Percentiles rank a stretch among this genome's conserved stretches.
These are phyloP conservation scores for Lepus americanus DNA, from an alignment of 2,113 vertebrate genomes.

Conservation along the genomic window DNA sequence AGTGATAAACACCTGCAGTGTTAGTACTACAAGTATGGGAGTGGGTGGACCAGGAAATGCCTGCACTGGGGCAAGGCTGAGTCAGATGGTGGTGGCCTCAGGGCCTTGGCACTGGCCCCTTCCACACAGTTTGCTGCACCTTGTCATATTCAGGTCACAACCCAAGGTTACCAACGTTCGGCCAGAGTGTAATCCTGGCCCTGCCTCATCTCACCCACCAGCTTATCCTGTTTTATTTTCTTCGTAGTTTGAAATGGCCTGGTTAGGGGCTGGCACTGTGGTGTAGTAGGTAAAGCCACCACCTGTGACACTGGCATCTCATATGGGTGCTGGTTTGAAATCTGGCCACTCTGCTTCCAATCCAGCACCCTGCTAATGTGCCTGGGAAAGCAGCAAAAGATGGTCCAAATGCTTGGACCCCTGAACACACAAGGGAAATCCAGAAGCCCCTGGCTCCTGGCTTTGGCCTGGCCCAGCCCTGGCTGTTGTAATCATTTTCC, in stretches of 20 bases:
- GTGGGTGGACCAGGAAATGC: slow-evolving; percentile 23
- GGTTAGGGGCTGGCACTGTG: neutral
- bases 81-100: neutral
- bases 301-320: no score
- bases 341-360: no score
- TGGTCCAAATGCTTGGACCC: no score
- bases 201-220: neutral
- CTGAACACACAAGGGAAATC: no score
- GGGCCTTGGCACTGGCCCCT: neutral
- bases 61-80: neutral
- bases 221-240: slow-evolving; percentile 33
- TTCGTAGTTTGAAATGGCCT: neutral
- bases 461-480: no score
- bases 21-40: neutral
- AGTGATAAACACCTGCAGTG: neutral
- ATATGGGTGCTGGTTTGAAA: no score
- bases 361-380: no score
- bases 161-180: neutral
- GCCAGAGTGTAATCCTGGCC: neutral
- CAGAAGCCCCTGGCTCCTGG: no score
- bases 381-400: no score
- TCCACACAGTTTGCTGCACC: neutral
- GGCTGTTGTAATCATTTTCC: no score
- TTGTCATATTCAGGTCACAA: neutral
- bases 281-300: no score